Base-by-base conservation (phyloP, 2,113 vertebrate species). In the Nycticorax nycticorax region DNA sequence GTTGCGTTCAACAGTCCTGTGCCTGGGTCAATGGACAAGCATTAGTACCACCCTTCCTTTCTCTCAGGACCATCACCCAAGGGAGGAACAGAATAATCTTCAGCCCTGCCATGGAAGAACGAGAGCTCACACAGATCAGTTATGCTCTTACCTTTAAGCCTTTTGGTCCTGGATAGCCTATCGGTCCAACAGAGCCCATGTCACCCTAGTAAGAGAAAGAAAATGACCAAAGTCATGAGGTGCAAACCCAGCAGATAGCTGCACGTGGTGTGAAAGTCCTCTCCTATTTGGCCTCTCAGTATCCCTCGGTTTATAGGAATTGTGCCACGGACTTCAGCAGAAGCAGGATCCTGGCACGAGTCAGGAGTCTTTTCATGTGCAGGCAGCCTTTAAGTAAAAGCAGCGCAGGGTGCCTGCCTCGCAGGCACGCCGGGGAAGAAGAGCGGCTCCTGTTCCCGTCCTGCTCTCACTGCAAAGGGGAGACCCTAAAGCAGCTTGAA, bases 71-170 rank as follows among this genome's bases (percentile, higher is more conserved):
- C 30, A 50, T 12, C 47, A 81, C 37, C 43, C 73, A 45, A 19
- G 16, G 22, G 28, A 93, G 14, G 37, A 88, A n/a, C 0, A 28
- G 37, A 76, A 69, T 4, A 45, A 66, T 41, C 57, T 78, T 76
- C 74, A 79, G 57, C 55, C 24, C 64, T 48, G 56, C 24, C 2
- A 0, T 14, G 50, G 57, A 85, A 12, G 26, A 10, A 28, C 11
- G 62, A 50, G 59, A 88, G 37, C 50, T 82, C 71, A 17, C 27
- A 22, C 9, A 80, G 33, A 52, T 69, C 57, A 5, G 10, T 37
- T 23, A 8, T 15, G 41, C 23, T 50, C 95, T 98, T 98, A 99
- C 99, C 99, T 99, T 99, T 96, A 99, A 97, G 98, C 99, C 99
- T 91, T 98, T 98, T 74, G 98, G 99, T 98, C 99, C 99, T 60